Conservation (phyloP, 2,888 invertebrate genomes). For the Eupithecia abbreviata region DNA sequence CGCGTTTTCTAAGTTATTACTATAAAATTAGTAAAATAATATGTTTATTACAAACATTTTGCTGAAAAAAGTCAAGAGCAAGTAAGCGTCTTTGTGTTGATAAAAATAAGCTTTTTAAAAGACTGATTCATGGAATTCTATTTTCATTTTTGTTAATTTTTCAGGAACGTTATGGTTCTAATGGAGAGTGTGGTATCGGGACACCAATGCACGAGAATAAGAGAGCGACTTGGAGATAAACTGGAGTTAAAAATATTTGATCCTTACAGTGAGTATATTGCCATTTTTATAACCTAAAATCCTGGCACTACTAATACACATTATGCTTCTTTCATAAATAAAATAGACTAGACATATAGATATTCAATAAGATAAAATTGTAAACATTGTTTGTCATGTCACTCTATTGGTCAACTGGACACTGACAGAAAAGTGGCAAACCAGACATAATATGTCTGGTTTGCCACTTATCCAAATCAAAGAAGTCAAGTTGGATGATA, state of each 20-base stretch:
- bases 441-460: too few species aligned
- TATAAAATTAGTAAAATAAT: not conserved
- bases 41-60: conserved; percentile 89
- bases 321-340: too few species aligned
- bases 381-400: too few species aligned
- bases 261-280: conserved; percentile 88
- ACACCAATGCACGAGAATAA: conserved; percentile 86
- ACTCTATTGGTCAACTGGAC: too few species aligned
- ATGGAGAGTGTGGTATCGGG: conserved; percentile 92
- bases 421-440: too few species aligned
- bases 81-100: conserved; percentile 82
- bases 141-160: conserved; percentile 49
- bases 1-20: not conserved
- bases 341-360: too few species aligned
- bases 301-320: not conserved
- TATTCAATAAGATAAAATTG: too few species aligned
- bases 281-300: conserved; percentile 14
- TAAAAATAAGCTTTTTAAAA: not conserved
- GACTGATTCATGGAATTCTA: too few species aligned
- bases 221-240: conserved; percentile 91
- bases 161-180: conserved; percentile 89
- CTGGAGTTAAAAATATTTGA: conserved; percentile 89
- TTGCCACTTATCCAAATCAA: too few species aligned
- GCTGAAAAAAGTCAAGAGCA: conserved; percentile 89
- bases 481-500: too few species aligned